phyloP scores from a whole-genome alignment of 2,888 invertebrate species.

The Apodemia mormo region DNA sequence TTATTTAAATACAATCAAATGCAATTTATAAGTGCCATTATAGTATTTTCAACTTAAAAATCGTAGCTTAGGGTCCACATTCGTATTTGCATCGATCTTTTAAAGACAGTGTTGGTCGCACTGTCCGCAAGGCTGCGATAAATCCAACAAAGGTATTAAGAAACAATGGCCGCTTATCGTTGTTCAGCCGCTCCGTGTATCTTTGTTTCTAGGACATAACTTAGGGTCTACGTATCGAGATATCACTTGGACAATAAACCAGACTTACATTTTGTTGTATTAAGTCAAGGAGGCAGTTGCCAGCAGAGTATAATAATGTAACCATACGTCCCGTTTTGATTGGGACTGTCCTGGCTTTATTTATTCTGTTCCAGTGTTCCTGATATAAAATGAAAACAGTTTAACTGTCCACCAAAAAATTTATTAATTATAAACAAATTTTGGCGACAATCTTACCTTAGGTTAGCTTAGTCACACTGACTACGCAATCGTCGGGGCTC shows the following conservation, averaged over 20 bases:
- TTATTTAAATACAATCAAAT: conserved; percentile 18
- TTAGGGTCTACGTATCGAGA: conserved; percentile 19
- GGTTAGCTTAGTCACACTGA: no score
- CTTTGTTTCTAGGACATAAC: conserved; percentile 36
- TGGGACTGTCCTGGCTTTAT: no score
- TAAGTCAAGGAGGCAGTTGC: background rate
- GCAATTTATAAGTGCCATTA: background rate
- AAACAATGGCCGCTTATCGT: conserved; percentile 34
- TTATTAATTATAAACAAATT: no score
- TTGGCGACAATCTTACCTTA: no score
- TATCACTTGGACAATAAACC: conserved; percentile 7
- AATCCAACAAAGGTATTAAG: conserved; percentile 31
- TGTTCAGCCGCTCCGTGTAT: conserved; percentile 28
- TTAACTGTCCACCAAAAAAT: no score
- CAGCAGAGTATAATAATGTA: background rate
- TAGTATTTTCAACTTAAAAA: background rate
- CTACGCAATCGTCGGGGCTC: no score
- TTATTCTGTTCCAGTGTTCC: no score
- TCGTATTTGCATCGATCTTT: conserved; percentile 3
- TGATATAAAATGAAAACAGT: no score
- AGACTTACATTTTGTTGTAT: background rate
- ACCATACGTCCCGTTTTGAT: background rate
- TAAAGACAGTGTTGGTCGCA: conserved; percentile 22
- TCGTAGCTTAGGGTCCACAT: background rate
- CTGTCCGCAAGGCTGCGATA: conserved; percentile 32